phyloP scores from a whole-genome alignment of 2,797 vertebrate species.

The Gouania willdenowi region DNA sequence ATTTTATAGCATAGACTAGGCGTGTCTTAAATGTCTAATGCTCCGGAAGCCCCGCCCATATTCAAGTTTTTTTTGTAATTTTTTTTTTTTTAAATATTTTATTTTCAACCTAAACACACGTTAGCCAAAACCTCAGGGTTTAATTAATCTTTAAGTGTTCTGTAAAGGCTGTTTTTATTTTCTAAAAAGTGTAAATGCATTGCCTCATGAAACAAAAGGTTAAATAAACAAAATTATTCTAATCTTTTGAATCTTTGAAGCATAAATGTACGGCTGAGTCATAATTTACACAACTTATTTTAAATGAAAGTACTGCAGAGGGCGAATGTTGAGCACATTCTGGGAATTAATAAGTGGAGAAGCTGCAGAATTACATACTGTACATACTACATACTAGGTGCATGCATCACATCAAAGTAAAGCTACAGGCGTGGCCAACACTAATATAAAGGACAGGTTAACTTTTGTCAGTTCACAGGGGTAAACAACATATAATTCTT shows the following conservation, averaged over 20 bases:
- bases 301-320: not conserved
- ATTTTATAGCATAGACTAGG: no score
- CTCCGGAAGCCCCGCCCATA: no score
- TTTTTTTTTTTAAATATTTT: no score
- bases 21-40: no score
- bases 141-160: no score
- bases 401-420: conserved; percentile 21
- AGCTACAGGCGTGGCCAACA: conserved; percentile 1
- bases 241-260: conserved; percentile 5
- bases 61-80: no score
- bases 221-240: not conserved
- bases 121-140: no score
- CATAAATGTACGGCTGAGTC: conserved; percentile 13
- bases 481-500: conserved; percentile 10
- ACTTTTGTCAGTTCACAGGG: conserved; percentile 8
- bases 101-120: no score
- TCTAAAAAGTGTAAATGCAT: no score
- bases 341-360: conserved; percentile 14
- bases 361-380: conserved; percentile 11
- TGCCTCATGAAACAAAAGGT: no score
- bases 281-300: conserved; percentile 3
- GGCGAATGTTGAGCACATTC: conserved; percentile 26
- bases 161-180: no score
- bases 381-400: conserved; percentile 20
- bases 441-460: not conserved